Base-by-base conservation (phyloP, 2,113 vertebrate genomes). In the Oreochromis tanganicae region DNA sequence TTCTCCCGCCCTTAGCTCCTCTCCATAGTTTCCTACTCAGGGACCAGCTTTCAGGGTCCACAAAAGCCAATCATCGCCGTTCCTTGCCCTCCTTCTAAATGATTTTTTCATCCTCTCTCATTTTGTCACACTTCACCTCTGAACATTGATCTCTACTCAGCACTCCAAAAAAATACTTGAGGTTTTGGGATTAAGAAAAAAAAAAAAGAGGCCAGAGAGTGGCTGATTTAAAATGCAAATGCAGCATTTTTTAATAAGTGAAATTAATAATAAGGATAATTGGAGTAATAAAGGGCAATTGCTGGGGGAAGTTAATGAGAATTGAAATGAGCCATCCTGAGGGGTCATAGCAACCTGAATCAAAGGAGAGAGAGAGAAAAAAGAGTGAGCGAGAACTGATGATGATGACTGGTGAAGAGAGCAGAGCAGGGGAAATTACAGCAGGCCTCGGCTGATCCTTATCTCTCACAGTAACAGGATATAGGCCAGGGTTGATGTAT, bases 231-330 rank as follows among this genome's bases (percentile, higher is more conserved):
- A 95, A 94, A 95, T 95, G 92, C 90, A 92, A 95, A 96, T 95
- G 91, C 83, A 81, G 84, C 88, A 75, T 92, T 94, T 93, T 95
- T 93, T 94, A 94, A 95, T 94, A 95, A 94, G 94, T 80, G 81
- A 95, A 92, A 96, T 94, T 94, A 94, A 91, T 94, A 93, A 93
- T 94, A 91, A 91, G 92, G 85, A 92, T 94, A 94, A 95, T 95
- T 93, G 89, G 85, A 89, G 89, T 94, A 95, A 95, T 95, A 95
- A 94, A 93, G 92, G 91, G 87, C 87, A 86, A 94, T 91, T 91
- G 90, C 90, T 86, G 89, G 48, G 63, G 84, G 94, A 91, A 88
- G 92, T 90, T 94, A 90, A 95, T 94, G 93, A 94, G 91, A 94
- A 96, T 90, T 90, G 90, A 95, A 94, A 94, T 93, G 86, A 93